phyloP scores from a whole-genome alignment of 2,797 vertebrate species.

The Pantherophis vulpinus region DNA sequence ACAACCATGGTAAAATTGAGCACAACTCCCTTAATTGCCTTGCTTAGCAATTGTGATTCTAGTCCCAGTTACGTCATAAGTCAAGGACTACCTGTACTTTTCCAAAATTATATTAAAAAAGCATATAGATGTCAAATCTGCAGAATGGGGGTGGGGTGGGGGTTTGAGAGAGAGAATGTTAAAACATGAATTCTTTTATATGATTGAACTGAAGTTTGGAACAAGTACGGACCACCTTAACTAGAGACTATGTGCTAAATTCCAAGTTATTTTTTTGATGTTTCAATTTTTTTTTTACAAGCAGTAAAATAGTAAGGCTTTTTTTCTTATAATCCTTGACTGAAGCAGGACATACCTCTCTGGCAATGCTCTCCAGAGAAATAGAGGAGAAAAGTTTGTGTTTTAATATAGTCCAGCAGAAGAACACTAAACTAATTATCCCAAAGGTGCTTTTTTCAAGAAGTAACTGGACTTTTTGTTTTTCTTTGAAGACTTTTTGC shows the following conservation, averaged over 20 bases:
- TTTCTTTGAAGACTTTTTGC: too few species aligned
- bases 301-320: neutral
- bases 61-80: too few species aligned
- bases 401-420: neutral
- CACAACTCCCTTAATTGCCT: too few species aligned
- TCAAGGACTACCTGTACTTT: neutral
- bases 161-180: neutral
- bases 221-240: neutral
- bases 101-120: neutral
- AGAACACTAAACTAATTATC: neutral
- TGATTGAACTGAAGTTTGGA: neutral
- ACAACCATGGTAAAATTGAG: too few species aligned
- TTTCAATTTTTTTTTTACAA: neutral
- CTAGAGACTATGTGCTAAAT: neutral
- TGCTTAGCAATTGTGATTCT: too few species aligned
- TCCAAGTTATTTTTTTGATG: neutral
- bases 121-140: neutral
- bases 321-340: neutral
- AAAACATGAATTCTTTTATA: neutral
- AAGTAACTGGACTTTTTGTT: too few species aligned
- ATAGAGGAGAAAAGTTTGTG: neutral
- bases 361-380: neutral
- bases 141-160: neutral
- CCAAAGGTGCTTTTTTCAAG: too few species aligned
- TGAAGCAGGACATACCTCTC: neutral